These are phyloP conservation scores for Theonella swinhoei DNA, from an alignment of 37 sponge, comb jelly and placozoan genomes.

Conservation along the genomic window DNA sequence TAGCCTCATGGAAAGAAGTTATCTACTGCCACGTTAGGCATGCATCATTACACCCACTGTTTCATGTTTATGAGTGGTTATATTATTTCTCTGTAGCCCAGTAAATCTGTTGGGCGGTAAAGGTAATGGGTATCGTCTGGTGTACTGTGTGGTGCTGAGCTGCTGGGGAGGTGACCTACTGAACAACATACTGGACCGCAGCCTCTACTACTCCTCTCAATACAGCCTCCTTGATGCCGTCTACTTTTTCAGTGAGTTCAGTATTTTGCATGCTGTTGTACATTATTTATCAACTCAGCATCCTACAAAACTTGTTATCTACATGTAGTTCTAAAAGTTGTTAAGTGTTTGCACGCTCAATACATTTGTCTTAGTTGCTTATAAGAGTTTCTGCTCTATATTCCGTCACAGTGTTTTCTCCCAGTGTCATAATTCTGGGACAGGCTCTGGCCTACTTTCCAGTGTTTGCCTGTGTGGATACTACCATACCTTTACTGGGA, in stretches of 20 bases:
- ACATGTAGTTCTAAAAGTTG: constrained; percentile 1
- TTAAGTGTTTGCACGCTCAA: not conserved
- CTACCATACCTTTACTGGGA: constrained; percentile 23
- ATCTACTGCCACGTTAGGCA: no score
- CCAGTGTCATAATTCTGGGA: constrained; percentile 34
- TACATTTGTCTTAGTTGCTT: not conserved
- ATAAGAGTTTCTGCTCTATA: not conserved
- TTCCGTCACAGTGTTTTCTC: constrained; percentile 9
- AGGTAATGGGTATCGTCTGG: constrained; percentile 6
- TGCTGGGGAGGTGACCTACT: constrained; percentile 42
- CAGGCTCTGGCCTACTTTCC: constrained; percentile 63
- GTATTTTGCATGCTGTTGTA: not conserved
- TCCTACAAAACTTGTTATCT: not conserved
- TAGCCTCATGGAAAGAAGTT: no score
- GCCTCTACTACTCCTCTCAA: constrained; percentile 18
- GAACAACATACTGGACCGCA: constrained; percentile 5
- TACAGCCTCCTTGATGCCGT: constrained; percentile 14
- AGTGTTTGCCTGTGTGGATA: constrained; percentile 55
- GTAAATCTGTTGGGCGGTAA: constrained; percentile 6
- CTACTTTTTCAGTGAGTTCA: constrained; percentile 24
- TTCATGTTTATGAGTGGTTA: no score
- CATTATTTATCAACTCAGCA: not conserved
- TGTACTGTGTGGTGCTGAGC: constrained; percentile 43
- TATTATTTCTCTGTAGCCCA: no score
- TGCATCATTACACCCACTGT: no score